Conservation (phyloP, 2,797 vertebrate genomes). For the Sus cebifrons region DNA sequence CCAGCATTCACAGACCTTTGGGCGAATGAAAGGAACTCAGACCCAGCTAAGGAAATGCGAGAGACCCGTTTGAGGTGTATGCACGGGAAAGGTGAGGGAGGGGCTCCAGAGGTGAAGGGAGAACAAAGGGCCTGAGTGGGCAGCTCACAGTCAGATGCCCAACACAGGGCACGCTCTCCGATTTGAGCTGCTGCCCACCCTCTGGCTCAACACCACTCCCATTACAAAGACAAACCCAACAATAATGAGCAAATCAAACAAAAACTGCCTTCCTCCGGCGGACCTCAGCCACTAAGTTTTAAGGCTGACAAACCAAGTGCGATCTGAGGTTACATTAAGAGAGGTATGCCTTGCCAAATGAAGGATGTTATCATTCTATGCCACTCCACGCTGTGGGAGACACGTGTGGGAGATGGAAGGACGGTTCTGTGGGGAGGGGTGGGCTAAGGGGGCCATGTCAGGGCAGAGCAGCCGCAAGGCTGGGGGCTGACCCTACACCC, state of each 20-base stretch:
- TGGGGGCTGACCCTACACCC: not conserved
- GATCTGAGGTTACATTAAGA: not conserved
- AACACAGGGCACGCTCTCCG: not conserved
- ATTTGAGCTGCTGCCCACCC: not conserved
- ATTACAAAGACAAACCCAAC: not conserved
- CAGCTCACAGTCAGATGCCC: not conserved
- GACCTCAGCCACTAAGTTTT: not conserved
- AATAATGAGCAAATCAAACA: not conserved
- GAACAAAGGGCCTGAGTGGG: not conserved
- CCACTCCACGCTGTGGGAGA: not conserved
- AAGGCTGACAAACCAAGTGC: not conserved
- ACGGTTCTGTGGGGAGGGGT: not conserved
- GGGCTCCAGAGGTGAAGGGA: not conserved
- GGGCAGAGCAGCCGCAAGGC: not conserved
- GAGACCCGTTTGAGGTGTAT: not conserved
- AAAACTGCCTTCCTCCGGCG: not conserved
- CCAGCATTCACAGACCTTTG: not conserved
- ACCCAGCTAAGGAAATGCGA: not conserved
- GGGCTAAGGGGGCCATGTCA: not conserved
- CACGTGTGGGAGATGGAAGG: not conserved
- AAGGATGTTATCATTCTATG: not conserved
- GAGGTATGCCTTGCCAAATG: not conserved
- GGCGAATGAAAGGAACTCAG: not conserved
- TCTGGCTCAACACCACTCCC: accelerated
- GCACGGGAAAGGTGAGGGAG: not conserved